These are phyloP conservation scores for Sebastolobus altivelis DNA, from an alignment of 2,797 vertebrate genomes.

Conservation along the genomic window DNA sequence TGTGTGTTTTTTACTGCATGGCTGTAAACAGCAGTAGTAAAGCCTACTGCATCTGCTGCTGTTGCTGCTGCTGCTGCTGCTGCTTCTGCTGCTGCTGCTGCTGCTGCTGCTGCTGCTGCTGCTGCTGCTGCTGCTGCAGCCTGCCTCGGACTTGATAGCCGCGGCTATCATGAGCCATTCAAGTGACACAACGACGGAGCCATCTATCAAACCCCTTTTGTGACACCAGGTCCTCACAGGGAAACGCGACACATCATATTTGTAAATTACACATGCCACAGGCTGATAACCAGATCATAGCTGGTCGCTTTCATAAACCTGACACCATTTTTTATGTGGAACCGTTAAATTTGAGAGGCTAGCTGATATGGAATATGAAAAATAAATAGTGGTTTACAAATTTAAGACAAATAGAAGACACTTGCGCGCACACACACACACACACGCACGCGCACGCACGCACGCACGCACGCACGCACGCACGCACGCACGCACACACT, in stretches of 20 bases:
- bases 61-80: constrained; percentile 1
- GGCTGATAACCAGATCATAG: constrained; percentile 66
- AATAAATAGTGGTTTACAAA: constrained; percentile 36
- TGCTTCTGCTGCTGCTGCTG: neutral
- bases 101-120: constrained; percentile 9
- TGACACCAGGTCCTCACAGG: constrained; percentile 32
- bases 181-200: constrained; percentile 66
- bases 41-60: constrained; percentile 32
- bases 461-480: no score
- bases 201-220: constrained; percentile 68
- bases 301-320: constrained; percentile 35
- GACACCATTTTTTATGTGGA: constrained; percentile 47
- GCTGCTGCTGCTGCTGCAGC: neutral
- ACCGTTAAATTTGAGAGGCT: constrained; percentile 50
- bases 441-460: no score
- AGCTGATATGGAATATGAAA: constrained; percentile 33
- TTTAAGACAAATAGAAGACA: constrained; percentile 15
- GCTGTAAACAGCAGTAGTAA: constrained; percentile 75
- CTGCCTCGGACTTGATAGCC: constrained; percentile 53
- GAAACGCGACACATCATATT: constrained; percentile 53
- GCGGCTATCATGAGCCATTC: constrained; percentile 71
- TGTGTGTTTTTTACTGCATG: constrained; percentile 72
- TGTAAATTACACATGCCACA: constrained; percentile 60
- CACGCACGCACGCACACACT: neutral
- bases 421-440: neutral